These are phyloP conservation scores for Phaenicophaeus curvirostris DNA, from an alignment of 2,797 vertebrate species.

Conservation along the genomic window DNA sequence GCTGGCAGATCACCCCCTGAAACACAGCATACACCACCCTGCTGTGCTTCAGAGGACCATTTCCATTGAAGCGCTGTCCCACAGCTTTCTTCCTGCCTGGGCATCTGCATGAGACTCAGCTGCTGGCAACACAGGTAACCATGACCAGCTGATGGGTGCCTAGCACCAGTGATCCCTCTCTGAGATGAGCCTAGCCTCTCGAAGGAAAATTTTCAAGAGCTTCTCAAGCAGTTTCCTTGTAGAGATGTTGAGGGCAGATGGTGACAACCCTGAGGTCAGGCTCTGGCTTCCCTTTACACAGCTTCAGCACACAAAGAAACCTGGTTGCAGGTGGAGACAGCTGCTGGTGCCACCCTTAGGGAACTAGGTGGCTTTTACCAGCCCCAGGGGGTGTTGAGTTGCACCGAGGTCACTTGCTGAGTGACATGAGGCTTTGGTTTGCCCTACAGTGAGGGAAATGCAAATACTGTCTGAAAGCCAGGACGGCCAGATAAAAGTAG, in stretches of 20 bases:
- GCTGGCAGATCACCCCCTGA: not conserved
- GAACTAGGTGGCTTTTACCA: not conserved
- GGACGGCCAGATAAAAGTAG: not conserved
- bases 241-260: not conserved
- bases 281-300: not conserved
- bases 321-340: accelerated
- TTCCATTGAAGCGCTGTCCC: not conserved
- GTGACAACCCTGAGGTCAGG: not conserved
- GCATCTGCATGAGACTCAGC: not conserved
- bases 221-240: accelerated
- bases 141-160: not conserved
- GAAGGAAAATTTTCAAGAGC: not conserved
- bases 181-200: not conserved
- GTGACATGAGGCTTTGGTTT: not conserved
- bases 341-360: accelerated
- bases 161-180: not conserved
- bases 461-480: accelerated
- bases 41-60: accelerated
- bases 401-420: not conserved
- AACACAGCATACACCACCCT: not conserved
- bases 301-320: not conserved
- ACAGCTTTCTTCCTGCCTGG: not conserved
- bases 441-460: not conserved
- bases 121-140: not conserved
- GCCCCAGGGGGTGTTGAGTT: not conserved